Evolutionary conservation across 2,888 invertebrate species (phyloP).

Genomic region (Schizaphis graminum): DNA sequence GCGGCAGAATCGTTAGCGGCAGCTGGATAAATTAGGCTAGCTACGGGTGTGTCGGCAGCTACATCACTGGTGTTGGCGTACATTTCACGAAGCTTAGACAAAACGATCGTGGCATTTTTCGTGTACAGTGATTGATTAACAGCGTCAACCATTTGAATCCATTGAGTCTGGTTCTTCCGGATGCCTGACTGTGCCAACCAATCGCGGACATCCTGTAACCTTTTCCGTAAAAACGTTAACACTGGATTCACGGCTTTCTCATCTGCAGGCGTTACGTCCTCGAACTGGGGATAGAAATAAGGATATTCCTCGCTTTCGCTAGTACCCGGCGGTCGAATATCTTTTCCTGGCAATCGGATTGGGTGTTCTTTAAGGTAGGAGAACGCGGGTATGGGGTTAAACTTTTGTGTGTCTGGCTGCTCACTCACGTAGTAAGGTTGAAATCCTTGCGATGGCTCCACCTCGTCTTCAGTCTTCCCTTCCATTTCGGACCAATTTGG

Average conservation of each 20-base stretch:
- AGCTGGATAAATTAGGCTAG: conserved; percentile 67
- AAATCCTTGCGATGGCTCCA: conserved; percentile 54
- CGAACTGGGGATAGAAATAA: conserved; percentile 50
- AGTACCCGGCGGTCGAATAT: conserved; percentile 46
- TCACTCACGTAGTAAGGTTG: conserved; percentile 50
- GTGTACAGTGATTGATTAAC: conserved; percentile 74
- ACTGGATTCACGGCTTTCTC: conserved; percentile 71
- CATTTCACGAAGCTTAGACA: conserved; percentile 73
- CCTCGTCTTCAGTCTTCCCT: conserved; percentile 14
- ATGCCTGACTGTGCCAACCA: conserved; percentile 72
- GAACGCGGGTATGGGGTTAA: conserved; percentile 65
- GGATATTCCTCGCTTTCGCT: conserved; percentile 44
- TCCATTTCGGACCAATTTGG: conserved; percentile 66
- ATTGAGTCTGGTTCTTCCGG: conserved; percentile 67
- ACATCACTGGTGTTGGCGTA: conserved; percentile 72
- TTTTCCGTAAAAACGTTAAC: conserved; percentile 74
- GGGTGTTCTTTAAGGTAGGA: conserved; percentile 66
- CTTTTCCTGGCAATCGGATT: conserved; percentile 46
- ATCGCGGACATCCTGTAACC: conserved; percentile 74
- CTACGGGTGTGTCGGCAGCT: conserved; percentile 69
- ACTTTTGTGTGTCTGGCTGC: conserved; percentile 43
- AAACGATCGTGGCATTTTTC: conserved; percentile 73
- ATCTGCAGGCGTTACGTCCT: conserved; percentile 23
- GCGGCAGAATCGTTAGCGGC: conserved; percentile 71
- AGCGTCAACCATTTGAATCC: conserved; percentile 71